Evolutionary conservation across 2,797 vertebrate species (phyloP).

Genomic region (Acomys russatus): DNA sequence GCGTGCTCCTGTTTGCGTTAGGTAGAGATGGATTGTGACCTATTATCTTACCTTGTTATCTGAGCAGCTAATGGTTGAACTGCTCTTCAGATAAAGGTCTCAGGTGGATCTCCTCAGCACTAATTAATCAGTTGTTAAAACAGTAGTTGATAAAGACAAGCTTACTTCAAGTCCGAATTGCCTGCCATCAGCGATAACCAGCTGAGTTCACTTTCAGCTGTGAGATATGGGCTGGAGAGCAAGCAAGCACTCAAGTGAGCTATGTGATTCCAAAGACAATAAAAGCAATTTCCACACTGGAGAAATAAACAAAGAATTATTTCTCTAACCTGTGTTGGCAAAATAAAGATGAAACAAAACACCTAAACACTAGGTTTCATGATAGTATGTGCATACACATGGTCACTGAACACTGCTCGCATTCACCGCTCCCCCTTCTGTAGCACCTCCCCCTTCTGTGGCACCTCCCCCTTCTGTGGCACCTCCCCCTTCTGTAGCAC

Average conservation of each 20-base stretch:
- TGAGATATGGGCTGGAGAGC: conserved; percentile 85
- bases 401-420: fast-evolving
- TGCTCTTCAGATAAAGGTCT: conserved; percentile 92
- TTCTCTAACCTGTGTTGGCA: conserved; percentile 70
- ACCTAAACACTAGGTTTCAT: background rate
- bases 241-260: conserved; percentile 84
- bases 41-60: conserved; percentile 93
- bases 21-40: conserved; percentile 90
- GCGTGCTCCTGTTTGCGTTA: conserved; percentile 92
- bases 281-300: conserved; percentile 54
- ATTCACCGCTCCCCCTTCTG: too few species aligned
- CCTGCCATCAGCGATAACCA: conserved; percentile 92
- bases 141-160: conserved; percentile 91
- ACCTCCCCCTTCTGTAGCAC: background rate
- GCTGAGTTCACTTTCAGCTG: conserved; percentile 88
- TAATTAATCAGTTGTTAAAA: conserved; percentile 94
- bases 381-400: too few species aligned
- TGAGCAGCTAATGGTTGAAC: conserved; percentile 92
- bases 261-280: conserved; percentile 75
- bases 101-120: conserved; percentile 88
- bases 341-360: conserved; percentile 55
- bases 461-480: too few species aligned
- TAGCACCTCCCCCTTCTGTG: too few species aligned
- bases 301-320: conserved; percentile 50
- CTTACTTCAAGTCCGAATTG: conserved; percentile 91